Evolutionary conservation across 2,797 vertebrate species (phyloP), one percentile per base, ranked within the genome.

Genomic region (Enteromius trimaculatus): DNA sequence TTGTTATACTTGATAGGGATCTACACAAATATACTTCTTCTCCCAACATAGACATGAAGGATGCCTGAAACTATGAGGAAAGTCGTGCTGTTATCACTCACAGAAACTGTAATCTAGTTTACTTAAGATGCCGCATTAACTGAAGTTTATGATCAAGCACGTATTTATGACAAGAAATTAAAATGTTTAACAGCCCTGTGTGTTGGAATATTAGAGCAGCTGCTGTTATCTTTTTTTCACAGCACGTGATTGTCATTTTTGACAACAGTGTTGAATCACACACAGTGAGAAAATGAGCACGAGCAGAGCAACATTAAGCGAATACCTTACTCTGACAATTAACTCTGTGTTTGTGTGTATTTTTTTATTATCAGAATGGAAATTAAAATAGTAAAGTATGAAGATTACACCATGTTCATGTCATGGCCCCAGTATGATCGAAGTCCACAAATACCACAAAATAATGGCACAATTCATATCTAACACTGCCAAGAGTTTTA

Each of bases 231-330:
- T 37, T 37, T 10, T 9, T 21, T 47, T 9, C 44, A 49, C 70
- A 31, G 26, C 7, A 31, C 29, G 69, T 71, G 9, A 51, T 51
- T 34, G 29, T 55, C 29, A 75, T 75, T 75, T 37, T 23, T 75
- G 29, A 75, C 29, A 55, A 13, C 49, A 74, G 70, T 21, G 26
- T 31, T 72, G 70, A 72, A 21, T 72, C 29, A 72, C 70, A 72
- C 70, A 31, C 69, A 19, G 34, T 49, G 17, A 72, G 17, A 31
- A 19, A 55, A 75, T 75, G 47, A 75, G 31, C 49, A 75, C n/a
- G 19, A 55, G 49, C 11, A 34, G 29, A 55, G 49, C 6, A 55
- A 37, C 29, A 55, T 13, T 75, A 1, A 13, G 5, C 13, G 53
- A 53, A 53, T 34, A 26, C 26, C 8, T 34, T 34, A 74, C 71